phyloP scores from a whole-genome alignment of 64 coral and sea anemone genomes.

The Orbicella faveolata region DNA sequence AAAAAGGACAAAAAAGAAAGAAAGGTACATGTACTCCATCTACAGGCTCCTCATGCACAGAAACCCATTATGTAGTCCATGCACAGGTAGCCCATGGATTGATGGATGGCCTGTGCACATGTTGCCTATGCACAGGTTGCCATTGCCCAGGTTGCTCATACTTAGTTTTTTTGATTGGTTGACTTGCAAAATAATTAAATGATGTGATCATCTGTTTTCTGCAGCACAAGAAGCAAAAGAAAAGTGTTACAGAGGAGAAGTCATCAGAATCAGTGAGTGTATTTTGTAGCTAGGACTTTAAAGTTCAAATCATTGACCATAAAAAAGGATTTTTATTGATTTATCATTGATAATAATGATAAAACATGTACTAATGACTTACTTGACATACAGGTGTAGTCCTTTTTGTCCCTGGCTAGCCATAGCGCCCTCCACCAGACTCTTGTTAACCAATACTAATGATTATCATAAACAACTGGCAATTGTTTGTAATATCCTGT shows the following conservation, averaged over 20 bases:
- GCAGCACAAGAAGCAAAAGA: slow-evolving; percentile 42
- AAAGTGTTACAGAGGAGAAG: slow-evolving; percentile 17
- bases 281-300: neutral
- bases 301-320: too few species aligned
- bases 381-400: too few species aligned
- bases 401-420: too few species aligned
- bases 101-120: neutral
- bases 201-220: neutral
- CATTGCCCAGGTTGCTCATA: neutral
- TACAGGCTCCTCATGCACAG: neutral
- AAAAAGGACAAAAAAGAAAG: slow-evolving; percentile 68
- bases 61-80: neutral
- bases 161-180: neutral
- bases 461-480: neutral
- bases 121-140: neutral
- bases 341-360: too few species aligned
- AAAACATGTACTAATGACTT: too few species aligned
- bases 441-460: too few species aligned
- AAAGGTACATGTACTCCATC: slow-evolving; percentile 33
- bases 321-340: too few species aligned
- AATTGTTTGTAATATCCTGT: neutral
- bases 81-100: neutral
- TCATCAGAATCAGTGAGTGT: slow-evolving; percentile 70
- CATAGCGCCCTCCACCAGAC: too few species aligned
- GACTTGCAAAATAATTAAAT: neutral